Evolutionary conservation across 2,888 invertebrate species (phyloP).

Genomic region (Agonum fuliginosum): DNA sequence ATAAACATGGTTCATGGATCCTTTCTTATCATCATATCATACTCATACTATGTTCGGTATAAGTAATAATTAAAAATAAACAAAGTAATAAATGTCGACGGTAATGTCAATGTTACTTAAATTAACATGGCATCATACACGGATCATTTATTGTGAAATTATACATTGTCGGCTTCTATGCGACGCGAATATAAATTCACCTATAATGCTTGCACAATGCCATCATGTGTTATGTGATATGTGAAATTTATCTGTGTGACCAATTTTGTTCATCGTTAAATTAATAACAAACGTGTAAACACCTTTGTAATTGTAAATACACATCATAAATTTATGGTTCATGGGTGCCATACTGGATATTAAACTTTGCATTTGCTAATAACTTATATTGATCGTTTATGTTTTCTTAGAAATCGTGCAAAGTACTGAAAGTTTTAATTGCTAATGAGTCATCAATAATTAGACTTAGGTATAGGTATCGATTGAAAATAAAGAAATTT

Average conservation of each 20-base stretch:
- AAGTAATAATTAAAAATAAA: too few relatives aligned
- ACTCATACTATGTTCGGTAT: too few relatives aligned
- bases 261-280: slow-evolving; percentile 15
- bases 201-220: slow-evolving; percentile 25
- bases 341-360: too few relatives aligned
- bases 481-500: too few relatives aligned
- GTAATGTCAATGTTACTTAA: slow-evolving; percentile 21
- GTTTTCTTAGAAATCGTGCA: too few relatives aligned
- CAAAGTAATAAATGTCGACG: slow-evolving; percentile 13
- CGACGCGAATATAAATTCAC: slow-evolving; percentile 26
- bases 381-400: too few relatives aligned
- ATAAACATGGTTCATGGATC: too few relatives aligned
- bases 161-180: not conserved
- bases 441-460: too few relatives aligned
- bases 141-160: slow-evolving; percentile 37
- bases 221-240: not conserved
- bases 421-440: too few relatives aligned
- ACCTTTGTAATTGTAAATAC: slow-evolving; percentile 9
- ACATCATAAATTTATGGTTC: slow-evolving; percentile 4
- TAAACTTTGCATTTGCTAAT: too few relatives aligned
- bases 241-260: slow-evolving; percentile 38
- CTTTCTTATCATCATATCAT: too few relatives aligned
- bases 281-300: slow-evolving; percentile 33
- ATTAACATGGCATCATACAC: slow-evolving; percentile 12
- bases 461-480: too few relatives aligned